Evolutionary conservation across 2,113 vertebrate species (phyloP).

Genomic region (Pseudorectes ferrugineus): DNA sequence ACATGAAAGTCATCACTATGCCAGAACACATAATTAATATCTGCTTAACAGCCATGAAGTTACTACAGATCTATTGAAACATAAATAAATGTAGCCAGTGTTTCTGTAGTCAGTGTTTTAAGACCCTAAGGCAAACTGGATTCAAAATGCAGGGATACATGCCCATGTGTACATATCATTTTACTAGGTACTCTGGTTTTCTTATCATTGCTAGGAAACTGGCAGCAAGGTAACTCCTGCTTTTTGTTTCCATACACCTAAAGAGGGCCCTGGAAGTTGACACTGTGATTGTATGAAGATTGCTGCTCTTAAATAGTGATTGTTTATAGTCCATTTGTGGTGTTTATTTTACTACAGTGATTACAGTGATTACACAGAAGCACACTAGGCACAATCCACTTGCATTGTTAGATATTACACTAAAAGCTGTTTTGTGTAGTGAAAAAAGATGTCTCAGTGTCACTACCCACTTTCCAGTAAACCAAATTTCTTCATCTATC

Average conservation of each 20-base stretch:
- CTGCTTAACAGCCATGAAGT: not conserved
- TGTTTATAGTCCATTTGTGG: not conserved
- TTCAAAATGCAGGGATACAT: not conserved
- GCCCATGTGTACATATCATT: not conserved
- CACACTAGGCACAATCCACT: not conserved
- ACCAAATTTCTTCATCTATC: not conserved
- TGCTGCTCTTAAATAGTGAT: not conserved
- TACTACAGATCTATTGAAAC: not conserved
- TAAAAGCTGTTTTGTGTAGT: not conserved
- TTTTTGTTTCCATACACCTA: not conserved
- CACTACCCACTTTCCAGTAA: not conserved
- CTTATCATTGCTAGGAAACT: not conserved
- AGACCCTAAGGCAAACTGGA: not conserved
- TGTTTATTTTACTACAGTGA: not conserved
- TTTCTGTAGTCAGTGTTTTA: not conserved
- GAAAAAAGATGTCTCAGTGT: not conserved
- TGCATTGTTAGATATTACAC: not conserved
- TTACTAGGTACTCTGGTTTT: not conserved
- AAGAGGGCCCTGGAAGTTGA: not conserved
- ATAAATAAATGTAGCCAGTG: not conserved
- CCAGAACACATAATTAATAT: not conserved
- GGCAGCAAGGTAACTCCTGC: not conserved
- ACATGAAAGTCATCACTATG: not conserved
- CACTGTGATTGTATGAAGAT: not conserved
- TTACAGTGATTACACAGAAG: not conserved